A percentile compares a stretch with the other conserved stretches of the same genome.
Conservation (phyloP, 2,797 vertebrate genomes). For the Orestias chungarensis region DNA sequence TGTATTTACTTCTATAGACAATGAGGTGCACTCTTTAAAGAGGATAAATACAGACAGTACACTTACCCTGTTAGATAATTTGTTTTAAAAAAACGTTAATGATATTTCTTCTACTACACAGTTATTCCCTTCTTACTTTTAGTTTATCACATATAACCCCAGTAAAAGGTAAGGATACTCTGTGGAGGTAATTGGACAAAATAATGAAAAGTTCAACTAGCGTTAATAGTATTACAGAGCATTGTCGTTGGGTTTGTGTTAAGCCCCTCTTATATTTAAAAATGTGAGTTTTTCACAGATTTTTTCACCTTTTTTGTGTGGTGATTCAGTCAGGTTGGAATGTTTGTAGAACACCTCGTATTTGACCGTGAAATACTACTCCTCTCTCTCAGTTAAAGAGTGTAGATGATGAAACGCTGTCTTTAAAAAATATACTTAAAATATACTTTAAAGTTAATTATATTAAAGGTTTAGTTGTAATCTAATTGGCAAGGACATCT, state of each 20-base stretch:
- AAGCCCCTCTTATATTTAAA: background rate
- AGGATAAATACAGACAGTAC: background rate
- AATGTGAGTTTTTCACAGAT: background rate
- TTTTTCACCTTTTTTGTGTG: conserved; percentile 1
- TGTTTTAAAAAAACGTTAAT: background rate
- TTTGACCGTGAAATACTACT: conserved; percentile 80
- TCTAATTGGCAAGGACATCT: background rate
- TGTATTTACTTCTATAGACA: no score
- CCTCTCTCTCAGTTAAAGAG: conserved; percentile 63
- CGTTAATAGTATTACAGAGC: background rate
- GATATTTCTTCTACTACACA: background rate
- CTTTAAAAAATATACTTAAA: conserved; percentile 24
- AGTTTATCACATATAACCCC: background rate
- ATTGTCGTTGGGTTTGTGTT: background rate
- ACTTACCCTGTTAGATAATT: background rate
- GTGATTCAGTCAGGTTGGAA: conserved; percentile 50
- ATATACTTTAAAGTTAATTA: conserved; percentile 7
- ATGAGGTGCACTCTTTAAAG: no score
- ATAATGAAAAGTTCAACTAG: background rate
- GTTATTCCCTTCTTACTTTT: background rate
- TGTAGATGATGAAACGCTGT: conserved; percentile 36
- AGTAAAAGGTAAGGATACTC: background rate
- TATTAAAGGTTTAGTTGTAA: background rate
- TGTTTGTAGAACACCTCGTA: conserved; percentile 81
- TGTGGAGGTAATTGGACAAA: background rate